Evolutionary conservation across 2,888 invertebrate genomes (phyloP), one percentile per base, ranked within the genome.

Genomic region (Gymnosoma rotundatum): DNA sequence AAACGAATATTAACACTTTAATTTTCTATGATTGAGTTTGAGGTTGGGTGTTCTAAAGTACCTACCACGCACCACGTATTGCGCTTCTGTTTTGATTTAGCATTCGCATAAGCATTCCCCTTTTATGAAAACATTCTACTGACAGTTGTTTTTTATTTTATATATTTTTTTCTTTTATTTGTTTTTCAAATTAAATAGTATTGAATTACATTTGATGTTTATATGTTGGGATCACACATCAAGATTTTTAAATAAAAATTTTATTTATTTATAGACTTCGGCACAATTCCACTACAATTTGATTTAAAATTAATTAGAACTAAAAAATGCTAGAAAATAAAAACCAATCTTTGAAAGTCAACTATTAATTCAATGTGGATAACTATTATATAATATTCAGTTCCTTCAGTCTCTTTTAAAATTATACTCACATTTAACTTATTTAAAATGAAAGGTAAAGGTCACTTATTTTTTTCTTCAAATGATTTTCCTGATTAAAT

Each of bases 11-110:
- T 20, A 52, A 45, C 21, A 36, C 45, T 25, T 63, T 6, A 66
- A 12, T 52, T 48, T 67, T n/a, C 18, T 36, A 48, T 64, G 25
- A 45, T 9, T 56, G n/a, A 61, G n/a, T 72, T 79, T 72, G 64
- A 42, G 21, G 64, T 58, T 79, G 78, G 80, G 80, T 80, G 80
- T 80, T 80, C 80, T 8, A 56, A 50, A 74, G 45, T 81, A 75
- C 75, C 75, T 63, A 81, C 81, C 63, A 70, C 75, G 58, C 63
- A 81, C 81, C 63, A 64, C 81, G 50, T 69, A 64, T 69, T 64
- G 9, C 45, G 42, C 32, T 61, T 61, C 42, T 60, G 56, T 72
- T 72, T 38, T 6, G 56, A 56, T 72, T 58, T 25, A 38, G 58
- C 63, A 64, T 50, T 72, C 25, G 16, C 25, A 32, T 72, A 36